A percentile compares a stretch with the other conserved stretches of the same genome.
Evolutionary conservation across 2,797 vertebrate genomes (phyloP).

Genomic region (Pelochelys cantorii): DNA sequence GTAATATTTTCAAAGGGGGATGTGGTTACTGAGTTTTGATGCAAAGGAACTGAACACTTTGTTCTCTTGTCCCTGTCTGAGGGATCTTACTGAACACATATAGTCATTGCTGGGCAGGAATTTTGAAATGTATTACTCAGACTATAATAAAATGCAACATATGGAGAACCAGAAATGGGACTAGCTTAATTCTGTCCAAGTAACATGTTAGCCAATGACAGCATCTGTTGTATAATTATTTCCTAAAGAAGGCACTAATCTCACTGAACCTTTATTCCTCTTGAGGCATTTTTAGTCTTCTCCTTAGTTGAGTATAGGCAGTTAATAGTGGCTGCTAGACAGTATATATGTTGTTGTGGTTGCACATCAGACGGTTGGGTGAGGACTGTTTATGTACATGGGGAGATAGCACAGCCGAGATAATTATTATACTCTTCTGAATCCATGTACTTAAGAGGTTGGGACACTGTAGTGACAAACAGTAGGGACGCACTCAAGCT

Average conservation of each 20-base stretch:
- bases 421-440: not conserved
- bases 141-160: not conserved
- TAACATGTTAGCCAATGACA: constrained; percentile 9
- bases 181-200: constrained; percentile 11
- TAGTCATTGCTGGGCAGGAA: too few species aligned
- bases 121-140: not conserved
- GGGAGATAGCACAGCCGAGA: not conserved
- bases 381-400: not conserved
- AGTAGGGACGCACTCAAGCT: not conserved
- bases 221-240: constrained; percentile 27
- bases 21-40: not conserved
- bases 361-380: not conserved
- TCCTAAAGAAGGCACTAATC: not conserved
- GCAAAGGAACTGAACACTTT: not conserved
- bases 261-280: not conserved
- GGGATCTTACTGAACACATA: not conserved
- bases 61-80: not conserved
- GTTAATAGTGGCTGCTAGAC: not conserved
- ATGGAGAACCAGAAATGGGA: not conserved
- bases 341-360: rapidly evolving
- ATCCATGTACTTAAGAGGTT: not conserved
- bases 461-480: not conserved
- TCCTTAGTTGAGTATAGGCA: rapidly evolving
- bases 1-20: not conserved
- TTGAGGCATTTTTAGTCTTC: not conserved